Base-by-base conservation (phyloP, 2,797 vertebrate species). In the Pipistrellus pipistrellus region DNA sequence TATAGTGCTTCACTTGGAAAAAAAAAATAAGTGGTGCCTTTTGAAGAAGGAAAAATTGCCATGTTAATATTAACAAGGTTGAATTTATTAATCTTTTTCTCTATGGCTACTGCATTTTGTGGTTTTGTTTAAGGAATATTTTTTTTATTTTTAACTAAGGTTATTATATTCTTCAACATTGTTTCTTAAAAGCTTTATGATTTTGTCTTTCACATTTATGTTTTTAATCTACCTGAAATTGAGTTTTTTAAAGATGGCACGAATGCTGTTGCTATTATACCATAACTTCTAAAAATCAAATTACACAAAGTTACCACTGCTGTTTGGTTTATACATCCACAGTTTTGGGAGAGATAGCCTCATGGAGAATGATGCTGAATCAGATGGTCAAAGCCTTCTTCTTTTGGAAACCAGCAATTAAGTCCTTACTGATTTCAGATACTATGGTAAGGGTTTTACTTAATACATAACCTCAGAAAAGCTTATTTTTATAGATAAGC, bases 221-320 rank as follows among this genome's bases (percentile, higher is more conserved):
- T 91, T 95, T 96, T 95, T 93, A 96, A 95, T 97, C 64, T 97
- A 87, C 57, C 64, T 93, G 64, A 48, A 97, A 96, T 93, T 93
- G 77, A 95, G 96, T 95, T 95, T 87, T 95, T 95, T 32, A 87
- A 32, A 91, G 66, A 83, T 91, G 51, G 82, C 78, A 88, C 38
- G 77, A 93, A 93, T 95, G 87, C 21, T 76, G 66, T 96, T 95
- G 62, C 32, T 95, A 90, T 93, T 95, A 78, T 68, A 13, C 66
- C 8, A 95, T 96, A 94, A 95, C 91, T 96, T 93, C 44, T 95
- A 88, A 95, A 93, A 96, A 94, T 93, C 75, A 88, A 85, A 75
- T 68, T 76, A 72, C 6, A 77, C 41, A 93, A 96, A 86, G 86
- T 96, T 91, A 94, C 86, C 8, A 20, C 86, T 82, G 84, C 71